Evolutionary conservation across 2,797 vertebrate genomes (phyloP).

Genomic region (Epinephelus malabaricus): DNA sequence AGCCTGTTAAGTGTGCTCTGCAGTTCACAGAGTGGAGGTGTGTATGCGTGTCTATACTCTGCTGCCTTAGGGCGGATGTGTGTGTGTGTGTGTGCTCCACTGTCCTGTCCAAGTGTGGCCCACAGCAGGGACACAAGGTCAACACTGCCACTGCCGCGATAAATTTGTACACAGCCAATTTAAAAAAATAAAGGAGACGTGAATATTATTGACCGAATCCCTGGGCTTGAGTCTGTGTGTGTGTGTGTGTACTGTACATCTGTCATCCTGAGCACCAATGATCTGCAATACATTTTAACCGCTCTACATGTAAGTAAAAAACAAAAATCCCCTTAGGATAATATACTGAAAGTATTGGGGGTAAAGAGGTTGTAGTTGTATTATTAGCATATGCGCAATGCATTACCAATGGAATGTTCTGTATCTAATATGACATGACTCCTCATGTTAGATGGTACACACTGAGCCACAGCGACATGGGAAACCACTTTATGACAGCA

Average conservation of each 20-base stretch:
- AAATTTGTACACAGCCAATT: conserved; percentile 9
- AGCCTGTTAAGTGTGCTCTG: conserved; percentile 28
- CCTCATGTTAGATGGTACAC: not conserved
- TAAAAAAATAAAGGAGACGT: not conserved
- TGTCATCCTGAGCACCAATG: not conserved
- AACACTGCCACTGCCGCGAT: not conserved
- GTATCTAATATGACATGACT: not conserved
- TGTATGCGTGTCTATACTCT: not conserved
- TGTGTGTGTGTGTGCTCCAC: not conserved
- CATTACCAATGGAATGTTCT: not conserved
- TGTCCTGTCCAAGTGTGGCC: conserved; percentile 6
- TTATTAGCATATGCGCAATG: not conserved
- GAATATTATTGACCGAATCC: not conserved
- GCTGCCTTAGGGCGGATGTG: conserved; percentile 29
- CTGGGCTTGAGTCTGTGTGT: not conserved
- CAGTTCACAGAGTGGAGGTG: not conserved
- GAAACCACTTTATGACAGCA: too few species aligned
- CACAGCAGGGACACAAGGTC: conserved; percentile 13
- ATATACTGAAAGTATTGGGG: not conserved
- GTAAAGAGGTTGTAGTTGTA: not conserved
- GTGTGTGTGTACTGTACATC: not conserved
- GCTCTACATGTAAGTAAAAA: not conserved
- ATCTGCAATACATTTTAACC: not conserved
- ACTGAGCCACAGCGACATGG: not conserved
- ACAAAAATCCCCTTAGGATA: not conserved